phyloP scores from a whole-genome alignment of 2,888 invertebrate species.

The Strigamia crassipes region DNA sequence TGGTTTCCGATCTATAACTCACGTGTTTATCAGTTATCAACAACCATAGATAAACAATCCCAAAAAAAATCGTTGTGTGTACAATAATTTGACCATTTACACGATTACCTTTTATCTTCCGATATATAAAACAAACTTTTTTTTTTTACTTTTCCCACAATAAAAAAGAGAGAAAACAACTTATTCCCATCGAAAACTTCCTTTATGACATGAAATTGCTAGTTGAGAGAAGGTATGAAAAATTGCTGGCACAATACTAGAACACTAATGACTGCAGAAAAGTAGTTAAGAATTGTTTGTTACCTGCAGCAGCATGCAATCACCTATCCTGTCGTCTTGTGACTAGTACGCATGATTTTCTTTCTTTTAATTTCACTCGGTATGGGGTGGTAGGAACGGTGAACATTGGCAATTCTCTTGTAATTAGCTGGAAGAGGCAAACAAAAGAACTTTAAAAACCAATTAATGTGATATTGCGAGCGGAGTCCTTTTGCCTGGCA shows the following conservation, averaged over 20 bases:
- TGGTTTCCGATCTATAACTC: too few species aligned
- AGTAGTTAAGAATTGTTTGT: background rate
- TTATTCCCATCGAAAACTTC: background rate
- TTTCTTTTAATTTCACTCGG: conserved; percentile 35
- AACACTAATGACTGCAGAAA: conserved; percentile 1
- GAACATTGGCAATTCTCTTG: conserved; percentile 40
- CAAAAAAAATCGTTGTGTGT: background rate
- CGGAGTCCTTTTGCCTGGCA: conserved; percentile 34
- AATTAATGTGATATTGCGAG: conserved; percentile 36
- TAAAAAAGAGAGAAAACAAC: background rate
- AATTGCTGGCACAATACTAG: background rate
- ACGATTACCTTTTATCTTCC: background rate
- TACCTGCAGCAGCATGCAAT: conserved; percentile 40
- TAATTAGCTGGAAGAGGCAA: conserved; percentile 40
- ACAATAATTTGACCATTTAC: background rate
- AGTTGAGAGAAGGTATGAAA: background rate
- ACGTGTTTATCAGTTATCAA: too few species aligned
- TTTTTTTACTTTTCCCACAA: background rate
- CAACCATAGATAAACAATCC: background rate
- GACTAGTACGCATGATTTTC: conserved; percentile 32
- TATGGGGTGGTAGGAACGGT: conserved; percentile 37
- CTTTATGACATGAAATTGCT: background rate
- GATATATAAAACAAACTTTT: background rate
- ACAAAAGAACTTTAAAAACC: conserved; percentile 42
- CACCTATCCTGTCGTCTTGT: conserved; percentile 26